phyloP scores from a whole-genome alignment of 30 jellyfish, hydroid and myxozoan species.

The Phacellophora camtschatica region DNA sequence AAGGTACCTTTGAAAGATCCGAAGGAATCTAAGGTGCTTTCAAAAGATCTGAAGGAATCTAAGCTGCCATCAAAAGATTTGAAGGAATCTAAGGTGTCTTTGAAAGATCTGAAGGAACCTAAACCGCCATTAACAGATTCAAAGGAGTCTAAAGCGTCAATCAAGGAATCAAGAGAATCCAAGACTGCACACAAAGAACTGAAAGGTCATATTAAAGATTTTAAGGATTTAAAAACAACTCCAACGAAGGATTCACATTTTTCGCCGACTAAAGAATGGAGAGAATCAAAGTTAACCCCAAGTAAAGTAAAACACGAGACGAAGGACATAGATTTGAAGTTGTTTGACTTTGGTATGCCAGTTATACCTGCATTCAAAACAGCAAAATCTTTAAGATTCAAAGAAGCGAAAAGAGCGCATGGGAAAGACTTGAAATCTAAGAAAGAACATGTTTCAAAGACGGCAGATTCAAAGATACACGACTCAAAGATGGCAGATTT shows the following conservation, averaged over 20 bases:
- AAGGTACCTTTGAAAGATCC: not conserved
- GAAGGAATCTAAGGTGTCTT: not conserved
- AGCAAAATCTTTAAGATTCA: not conserved
- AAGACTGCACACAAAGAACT: not conserved
- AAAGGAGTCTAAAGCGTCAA: not conserved
- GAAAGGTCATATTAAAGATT: conserved; percentile 2
- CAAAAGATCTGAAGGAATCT: not conserved
- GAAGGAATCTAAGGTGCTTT: not conserved
- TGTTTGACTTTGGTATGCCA: conserved; percentile 32
- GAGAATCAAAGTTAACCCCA: conserved; percentile 28
- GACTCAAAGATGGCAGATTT: too few relatives aligned
- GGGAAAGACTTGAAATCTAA: not conserved
- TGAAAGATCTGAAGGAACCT: not conserved
- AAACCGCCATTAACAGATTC: not conserved
- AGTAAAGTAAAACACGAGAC: conserved; percentile 18
- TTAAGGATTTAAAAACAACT: not conserved
- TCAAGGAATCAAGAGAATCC: not conserved
- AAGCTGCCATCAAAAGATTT: not conserved
- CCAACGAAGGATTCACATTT: not conserved
- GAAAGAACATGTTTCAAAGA: not conserved
- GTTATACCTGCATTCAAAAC: not conserved
- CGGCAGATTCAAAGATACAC: too few relatives aligned
- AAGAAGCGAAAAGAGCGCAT: conserved; percentile 3
- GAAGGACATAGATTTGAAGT: conserved; percentile 37
- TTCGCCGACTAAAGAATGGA: conserved; percentile 7